These are phyloP conservation scores for Silurus asotus DNA, from an alignment of 2,113 vertebrate species.

Conservation along the genomic window DNA sequence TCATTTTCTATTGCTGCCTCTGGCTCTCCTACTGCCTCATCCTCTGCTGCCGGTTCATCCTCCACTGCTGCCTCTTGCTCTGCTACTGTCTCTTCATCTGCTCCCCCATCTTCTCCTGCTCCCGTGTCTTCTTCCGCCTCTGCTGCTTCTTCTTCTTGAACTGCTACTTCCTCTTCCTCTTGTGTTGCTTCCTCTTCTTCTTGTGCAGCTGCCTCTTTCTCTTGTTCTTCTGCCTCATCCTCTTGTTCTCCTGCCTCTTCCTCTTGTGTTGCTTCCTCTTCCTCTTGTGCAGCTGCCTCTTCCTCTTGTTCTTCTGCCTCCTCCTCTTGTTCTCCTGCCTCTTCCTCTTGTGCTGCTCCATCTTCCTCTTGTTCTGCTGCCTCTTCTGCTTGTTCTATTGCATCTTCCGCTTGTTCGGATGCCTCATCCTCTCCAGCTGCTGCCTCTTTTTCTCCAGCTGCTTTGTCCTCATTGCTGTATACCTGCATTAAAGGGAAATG, in stretches of 20 bases:
- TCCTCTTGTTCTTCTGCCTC: background rate
- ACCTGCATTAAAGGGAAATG: background rate
- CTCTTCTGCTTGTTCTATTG: background rate
- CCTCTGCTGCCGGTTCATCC: conserved; percentile 36
- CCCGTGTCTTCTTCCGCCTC: background rate
- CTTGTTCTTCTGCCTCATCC: background rate
- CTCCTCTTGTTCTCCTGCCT: conserved; percentile 40
- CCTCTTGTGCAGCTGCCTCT: background rate
- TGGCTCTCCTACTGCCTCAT: conserved; percentile 59
- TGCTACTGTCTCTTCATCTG: background rate
- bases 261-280: background rate
- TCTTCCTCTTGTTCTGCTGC: conserved; percentile 38
- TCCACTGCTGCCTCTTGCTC: background rate
- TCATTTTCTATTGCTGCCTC: conserved; percentile 72
- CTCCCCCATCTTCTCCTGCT: conserved; percentile 9
- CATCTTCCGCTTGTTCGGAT: background rate
- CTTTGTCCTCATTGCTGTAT: background rate
- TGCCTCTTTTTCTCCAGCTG: background rate
- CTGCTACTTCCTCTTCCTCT: conserved; percentile 18
- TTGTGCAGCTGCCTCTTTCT: background rate
- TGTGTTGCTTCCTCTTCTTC: background rate
- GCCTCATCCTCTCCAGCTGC: background rate
- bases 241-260: background rate
- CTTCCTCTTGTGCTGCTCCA: conserved; percentile 39
- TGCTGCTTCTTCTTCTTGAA: conserved; percentile 21